Conservation (phyloP, 1,140 invertebrate genomes). For the Vollenhovia emeryi region DNA sequence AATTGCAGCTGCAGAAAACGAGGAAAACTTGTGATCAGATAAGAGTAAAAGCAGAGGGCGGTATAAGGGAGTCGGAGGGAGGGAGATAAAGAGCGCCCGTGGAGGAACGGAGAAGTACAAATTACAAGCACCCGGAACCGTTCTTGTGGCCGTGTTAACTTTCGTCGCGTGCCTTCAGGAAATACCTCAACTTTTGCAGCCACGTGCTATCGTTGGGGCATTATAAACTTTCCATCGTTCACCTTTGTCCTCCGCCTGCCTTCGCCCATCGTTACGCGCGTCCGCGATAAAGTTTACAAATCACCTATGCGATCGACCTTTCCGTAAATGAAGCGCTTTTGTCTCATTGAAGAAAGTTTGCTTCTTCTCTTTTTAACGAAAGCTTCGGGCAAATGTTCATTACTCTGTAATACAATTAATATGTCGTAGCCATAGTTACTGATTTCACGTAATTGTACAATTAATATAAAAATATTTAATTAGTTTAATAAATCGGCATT, state of each 20-base stretch:
- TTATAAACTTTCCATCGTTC: conserved; percentile 74
- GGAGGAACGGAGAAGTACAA: conserved; percentile 62
- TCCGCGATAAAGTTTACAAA: conserved; percentile 39
- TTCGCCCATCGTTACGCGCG: conserved; percentile 47
- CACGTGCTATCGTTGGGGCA: conserved; percentile 68
- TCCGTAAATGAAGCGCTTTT: conserved; percentile 76
- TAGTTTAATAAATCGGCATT: not conserved
- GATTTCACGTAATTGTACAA: not conserved
- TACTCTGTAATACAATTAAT: not conserved
- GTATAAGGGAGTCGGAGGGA: conserved; percentile 63
- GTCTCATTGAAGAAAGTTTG: not conserved
- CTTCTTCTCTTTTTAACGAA: not conserved
- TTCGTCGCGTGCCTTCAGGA: conserved; percentile 72
- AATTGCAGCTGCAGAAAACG: conserved; percentile 75
- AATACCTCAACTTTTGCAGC: conserved; percentile 73
- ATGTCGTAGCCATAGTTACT: not conserved
- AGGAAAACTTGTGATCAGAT: conserved; percentile 74
- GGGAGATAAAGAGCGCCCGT: conserved; percentile 58
- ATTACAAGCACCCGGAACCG: conserved; percentile 73
- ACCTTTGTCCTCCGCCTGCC: conserved; percentile 52
- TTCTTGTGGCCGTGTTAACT: conserved; percentile 74
- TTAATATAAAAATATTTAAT: not conserved
- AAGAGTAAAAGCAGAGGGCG: conserved; percentile 58
- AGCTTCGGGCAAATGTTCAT: not conserved
- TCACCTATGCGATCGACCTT: not conserved